Evolutionary conservation across 1,140 invertebrate species (phyloP).

Genomic region (Cotesia glomerata): DNA sequence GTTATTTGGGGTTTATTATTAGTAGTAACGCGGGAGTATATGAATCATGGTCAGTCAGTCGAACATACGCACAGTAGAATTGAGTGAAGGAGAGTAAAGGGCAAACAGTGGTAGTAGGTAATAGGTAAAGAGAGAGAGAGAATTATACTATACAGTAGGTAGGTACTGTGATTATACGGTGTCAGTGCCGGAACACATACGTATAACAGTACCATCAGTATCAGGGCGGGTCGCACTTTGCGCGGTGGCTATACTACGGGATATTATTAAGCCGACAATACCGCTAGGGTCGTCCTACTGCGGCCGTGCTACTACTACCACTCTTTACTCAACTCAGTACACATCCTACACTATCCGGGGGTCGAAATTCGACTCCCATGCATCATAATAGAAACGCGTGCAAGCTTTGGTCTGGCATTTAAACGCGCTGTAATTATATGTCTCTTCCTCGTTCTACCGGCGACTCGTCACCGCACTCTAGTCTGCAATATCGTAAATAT

Average conservation of each 20-base stretch:
- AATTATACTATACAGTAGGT: neutral
- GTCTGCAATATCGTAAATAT: neutral
- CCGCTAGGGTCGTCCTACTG: slow-evolving; percentile 31
- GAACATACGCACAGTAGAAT: too few species aligned
- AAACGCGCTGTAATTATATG: slow-evolving; percentile 53
- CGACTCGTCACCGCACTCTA: neutral
- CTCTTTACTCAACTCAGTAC: slow-evolving; percentile 30
- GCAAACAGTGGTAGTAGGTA: too few species aligned
- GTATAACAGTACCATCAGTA: slow-evolving; percentile 18
- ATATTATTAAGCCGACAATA: slow-evolving; percentile 56
- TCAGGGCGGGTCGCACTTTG: slow-evolving; percentile 44
- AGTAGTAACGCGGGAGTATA: slow-evolving; percentile 33
- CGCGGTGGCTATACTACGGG: slow-evolving; percentile 32
- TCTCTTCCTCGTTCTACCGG: slow-evolving; percentile 7
- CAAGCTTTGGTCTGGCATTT: slow-evolving; percentile 48
- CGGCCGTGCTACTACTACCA: slow-evolving; percentile 7
- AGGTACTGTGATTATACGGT: slow-evolving; percentile 57
- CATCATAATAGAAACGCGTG: slow-evolving; percentile 52
- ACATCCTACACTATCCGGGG: slow-evolving; percentile 36
- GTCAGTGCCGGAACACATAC: slow-evolving; percentile 43
- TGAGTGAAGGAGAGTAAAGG: slow-evolving; percentile 28
- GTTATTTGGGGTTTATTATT: neutral
- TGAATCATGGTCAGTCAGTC: slow-evolving; percentile 32
- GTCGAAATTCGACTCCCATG: slow-evolving; percentile 57
- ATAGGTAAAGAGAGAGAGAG: too few species aligned